phyloP scores from a whole-genome alignment of 2,113 vertebrate species.

The Anser cygnoides region DNA sequence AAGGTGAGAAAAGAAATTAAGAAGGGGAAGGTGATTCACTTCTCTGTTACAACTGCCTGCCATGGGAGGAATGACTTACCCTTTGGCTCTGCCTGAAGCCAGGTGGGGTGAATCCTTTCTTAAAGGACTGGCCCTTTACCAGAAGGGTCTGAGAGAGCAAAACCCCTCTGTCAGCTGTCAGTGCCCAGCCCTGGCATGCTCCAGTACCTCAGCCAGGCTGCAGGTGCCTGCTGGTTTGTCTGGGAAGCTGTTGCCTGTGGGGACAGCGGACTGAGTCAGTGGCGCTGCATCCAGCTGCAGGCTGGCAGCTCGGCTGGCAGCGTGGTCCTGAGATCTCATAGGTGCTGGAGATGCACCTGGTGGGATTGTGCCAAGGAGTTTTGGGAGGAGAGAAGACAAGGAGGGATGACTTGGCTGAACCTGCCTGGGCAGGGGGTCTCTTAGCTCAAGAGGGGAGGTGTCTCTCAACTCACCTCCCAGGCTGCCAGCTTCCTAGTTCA shows the following conservation, averaged over 20 bases:
- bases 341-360: neutral
- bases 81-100: neutral
- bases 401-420: neutral
- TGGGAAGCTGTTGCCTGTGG: neutral
- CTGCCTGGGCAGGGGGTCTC: neutral
- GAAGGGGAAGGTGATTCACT: neutral
- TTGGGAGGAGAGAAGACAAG: neutral
- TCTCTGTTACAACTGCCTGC: accelerated
- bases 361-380: neutral
- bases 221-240: neutral
- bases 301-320: neutral
- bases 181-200: neutral
- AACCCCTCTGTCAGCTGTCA: neutral
- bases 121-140: neutral
- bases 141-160: neutral
- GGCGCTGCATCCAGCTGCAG: neutral
- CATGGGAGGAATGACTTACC: neutral
- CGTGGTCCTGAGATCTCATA: neutral
- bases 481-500: neutral
- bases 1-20: neutral
- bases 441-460: neutral
- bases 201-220: neutral
- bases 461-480: neutral
- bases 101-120: neutral
- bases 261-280: neutral